Evolutionary conservation across 2,797 vertebrate genomes (phyloP).

Genomic region (Spea hammondii): DNA sequence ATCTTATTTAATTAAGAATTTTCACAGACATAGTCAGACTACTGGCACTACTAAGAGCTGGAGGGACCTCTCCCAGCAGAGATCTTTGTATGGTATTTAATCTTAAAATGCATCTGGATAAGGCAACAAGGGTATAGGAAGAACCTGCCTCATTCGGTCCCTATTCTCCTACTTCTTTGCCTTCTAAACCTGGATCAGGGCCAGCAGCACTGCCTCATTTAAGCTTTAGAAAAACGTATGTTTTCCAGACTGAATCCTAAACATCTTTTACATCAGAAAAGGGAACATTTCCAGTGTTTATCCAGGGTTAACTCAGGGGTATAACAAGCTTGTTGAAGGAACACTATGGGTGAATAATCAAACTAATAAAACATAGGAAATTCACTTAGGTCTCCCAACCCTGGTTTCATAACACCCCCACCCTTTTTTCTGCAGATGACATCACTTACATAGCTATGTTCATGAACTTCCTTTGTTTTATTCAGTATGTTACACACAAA

Average conservation of each 20-base stretch:
- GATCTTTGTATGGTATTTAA: constrained; percentile 21
- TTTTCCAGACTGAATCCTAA: constrained; percentile 24
- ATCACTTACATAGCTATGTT: not conserved
- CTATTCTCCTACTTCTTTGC: not conserved
- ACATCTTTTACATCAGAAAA: constrained; percentile 26
- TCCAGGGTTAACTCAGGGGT: not conserved
- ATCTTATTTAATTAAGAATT: constrained; percentile 26
- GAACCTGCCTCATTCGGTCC: not conserved
- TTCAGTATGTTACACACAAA: too few relatives aligned
- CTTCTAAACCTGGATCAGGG: constrained; percentile 15
- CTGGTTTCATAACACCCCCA: not conserved
- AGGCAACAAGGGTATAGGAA: not conserved
- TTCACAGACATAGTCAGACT: constrained; percentile 12
- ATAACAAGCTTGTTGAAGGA: constrained; percentile 1
- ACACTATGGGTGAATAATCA: not conserved
- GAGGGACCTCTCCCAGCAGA: constrained; percentile 23
- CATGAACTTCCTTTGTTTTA: too few relatives aligned
- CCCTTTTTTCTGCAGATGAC: not conserved
- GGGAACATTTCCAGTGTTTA: not conserved
- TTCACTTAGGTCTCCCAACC: not conserved
- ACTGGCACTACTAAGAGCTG: constrained; percentile 32
- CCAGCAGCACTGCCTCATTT: constrained; percentile 19
- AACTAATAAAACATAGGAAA: not conserved
- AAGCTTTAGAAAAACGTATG: constrained; percentile 35
- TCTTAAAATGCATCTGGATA: constrained; percentile 19